These are phyloP conservation scores for Anabacerthia variegaticeps DNA, from an alignment of 2,797 vertebrate genomes.

Conservation along the genomic window DNA sequence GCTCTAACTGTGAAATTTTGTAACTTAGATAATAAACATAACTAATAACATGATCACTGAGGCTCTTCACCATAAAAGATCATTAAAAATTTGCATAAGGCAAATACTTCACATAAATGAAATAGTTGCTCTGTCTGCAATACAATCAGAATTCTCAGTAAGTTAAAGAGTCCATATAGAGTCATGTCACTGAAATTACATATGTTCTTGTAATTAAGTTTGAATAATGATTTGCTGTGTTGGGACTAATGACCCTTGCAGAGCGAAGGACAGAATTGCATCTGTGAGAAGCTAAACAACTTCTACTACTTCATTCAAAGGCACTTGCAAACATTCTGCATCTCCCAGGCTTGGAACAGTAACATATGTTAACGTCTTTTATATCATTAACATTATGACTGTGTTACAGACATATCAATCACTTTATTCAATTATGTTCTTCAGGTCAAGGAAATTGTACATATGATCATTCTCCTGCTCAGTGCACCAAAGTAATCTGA, in stretches of 20 bases:
- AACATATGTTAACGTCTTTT: background rate
- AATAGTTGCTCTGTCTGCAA: background rate
- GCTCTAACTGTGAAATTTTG: background rate
- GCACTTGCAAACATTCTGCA: background rate
- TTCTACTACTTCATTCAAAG: background rate
- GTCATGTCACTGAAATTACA: background rate
- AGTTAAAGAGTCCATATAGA: background rate
- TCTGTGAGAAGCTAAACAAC: background rate
- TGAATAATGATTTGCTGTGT: background rate
- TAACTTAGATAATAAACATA: background rate
- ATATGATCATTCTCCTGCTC: background rate
- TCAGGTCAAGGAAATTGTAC: background rate
- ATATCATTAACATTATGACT: background rate
- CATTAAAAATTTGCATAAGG: background rate
- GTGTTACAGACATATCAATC: background rate
- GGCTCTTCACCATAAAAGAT: background rate
- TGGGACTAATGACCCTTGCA: constrained; percentile 11
- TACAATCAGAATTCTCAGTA: background rate
- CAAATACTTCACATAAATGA: background rate
- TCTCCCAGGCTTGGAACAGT: background rate
- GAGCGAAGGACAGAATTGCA: background rate
- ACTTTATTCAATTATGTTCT: background rate
- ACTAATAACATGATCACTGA: background rate
- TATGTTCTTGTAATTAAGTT: background rate
- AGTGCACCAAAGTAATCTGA: background rate